phyloP scores from a whole-genome alignment of 1,140 invertebrate species.

The Drosophila equinoxialis region DNA sequence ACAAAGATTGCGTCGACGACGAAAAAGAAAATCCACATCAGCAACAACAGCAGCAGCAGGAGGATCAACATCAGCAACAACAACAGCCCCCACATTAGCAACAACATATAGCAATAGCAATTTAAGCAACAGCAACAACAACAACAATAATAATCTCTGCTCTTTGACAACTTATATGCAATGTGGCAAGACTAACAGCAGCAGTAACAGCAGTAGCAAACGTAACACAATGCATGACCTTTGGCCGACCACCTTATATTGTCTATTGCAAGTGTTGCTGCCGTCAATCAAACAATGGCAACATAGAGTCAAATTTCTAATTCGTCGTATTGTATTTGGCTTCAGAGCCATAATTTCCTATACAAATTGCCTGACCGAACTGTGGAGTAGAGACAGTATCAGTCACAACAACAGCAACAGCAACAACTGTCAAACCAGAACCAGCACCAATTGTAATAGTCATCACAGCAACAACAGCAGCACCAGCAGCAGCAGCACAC shows the following conservation, averaged over 20 bases:
- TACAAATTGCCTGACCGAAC: constrained; percentile 37
- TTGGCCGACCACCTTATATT: constrained; percentile 40
- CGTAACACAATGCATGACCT: constrained; percentile 41
- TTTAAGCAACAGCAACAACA: constrained; percentile 22
- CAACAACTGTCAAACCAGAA: constrained; percentile 9
- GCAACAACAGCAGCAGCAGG: constrained; percentile 30
- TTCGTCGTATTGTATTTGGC: constrained; percentile 38
- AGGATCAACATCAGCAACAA: constrained; percentile 36
- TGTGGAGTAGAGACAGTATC: constrained; percentile 34
- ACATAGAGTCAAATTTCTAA: constrained; percentile 40
- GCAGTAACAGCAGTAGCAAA: constrained; percentile 29
- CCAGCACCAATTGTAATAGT: constrained; percentile 24
- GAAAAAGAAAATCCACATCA: constrained; percentile 73
- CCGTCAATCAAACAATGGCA: constrained; percentile 40
- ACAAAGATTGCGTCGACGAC: constrained; percentile 76
- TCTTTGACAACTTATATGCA: constrained; percentile 53
- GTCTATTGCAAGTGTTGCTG: constrained; percentile 56
- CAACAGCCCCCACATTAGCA: constrained; percentile 41
- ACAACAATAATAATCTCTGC: constrained; percentile 49
- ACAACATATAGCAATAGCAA: constrained; percentile 49
- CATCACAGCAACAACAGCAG: constrained; percentile 18
- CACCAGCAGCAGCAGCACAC: constrained; percentile 51
- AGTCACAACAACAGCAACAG: constrained; percentile 2
- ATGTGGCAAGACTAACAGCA: constrained; percentile 48
- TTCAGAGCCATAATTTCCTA: constrained; percentile 63